Evolutionary conservation across 2,113 vertebrate genomes (phyloP).

Genomic region (Rattus norvegicus): GRCr8 NC_086021.1:36144501-36145000

Average conservation of each 20-base stretch:
- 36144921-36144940: neutral
- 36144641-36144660: neutral
- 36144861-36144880: neutral
- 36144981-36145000: neutral
- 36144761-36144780: neutral
- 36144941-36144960: slow-evolving; percentile 44
- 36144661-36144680: neutral
- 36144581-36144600: slow-evolving; percentile 37
- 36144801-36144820: neutral
- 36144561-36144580: neutral
- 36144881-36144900: neutral
- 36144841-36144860: neutral
- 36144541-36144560: neutral
- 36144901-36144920: neutral
- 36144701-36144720: neutral
- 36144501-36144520: neutral
- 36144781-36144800: neutral
- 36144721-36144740: neutral
- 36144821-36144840: neutral
- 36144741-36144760: neutral
- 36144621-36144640: neutral
- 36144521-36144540: neutral
- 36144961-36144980: neutral
- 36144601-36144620: neutral
- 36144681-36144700: neutral